Base-by-base conservation (phyloP, 2,113 vertebrate species). In the Hydropotes inermis region DNA sequence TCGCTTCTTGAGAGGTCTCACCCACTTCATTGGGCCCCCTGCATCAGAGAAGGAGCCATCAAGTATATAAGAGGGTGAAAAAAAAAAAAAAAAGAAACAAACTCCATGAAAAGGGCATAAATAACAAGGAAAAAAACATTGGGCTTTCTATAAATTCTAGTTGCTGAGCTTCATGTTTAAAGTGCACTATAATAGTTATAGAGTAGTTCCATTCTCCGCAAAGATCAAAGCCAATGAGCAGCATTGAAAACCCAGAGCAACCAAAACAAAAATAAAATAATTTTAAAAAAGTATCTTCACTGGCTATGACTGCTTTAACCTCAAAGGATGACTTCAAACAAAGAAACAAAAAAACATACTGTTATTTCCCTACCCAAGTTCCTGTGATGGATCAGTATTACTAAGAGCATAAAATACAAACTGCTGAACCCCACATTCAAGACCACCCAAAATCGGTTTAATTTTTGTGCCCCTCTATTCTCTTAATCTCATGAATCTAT, bases 1-100 rank as follows among this genome's bases (percentile, higher is more conserved):
- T 99, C 4, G 99, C 99, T 98, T 99, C 99, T 97, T 98, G 99
- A 52, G 99, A 99, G 87, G 99, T 97, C 15, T 99, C 99, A 19
- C 99, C 99, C 9, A 99, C 99, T 98, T 99, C 99, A 98, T 99
- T 99, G 84, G 99, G 99, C 81, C 99, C 99, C 98, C 99, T 99
- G 98, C 97, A 54, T 55, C 95, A n/a, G 36, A 64, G 25, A 95
- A 92, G 97, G 76, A 96, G 36, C 97, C 10, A 45, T 60, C 12
- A 92, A 93, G 21, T 39, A 81, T 98, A 60, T 86, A 93, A 89
- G 47, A 92, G 21, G 28, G 70, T 43, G 82, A 85, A 50, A 47
- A 52, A 30, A 91, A 52, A 91, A 85, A 43, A 47, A 45, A 30
- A 91, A 52, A 91, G 15, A 95, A 93, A 74, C 7, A 74, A 93